phyloP scores from a whole-genome alignment of 2,888 invertebrate genomes.

The Caradrina clavipalpis region DNA sequence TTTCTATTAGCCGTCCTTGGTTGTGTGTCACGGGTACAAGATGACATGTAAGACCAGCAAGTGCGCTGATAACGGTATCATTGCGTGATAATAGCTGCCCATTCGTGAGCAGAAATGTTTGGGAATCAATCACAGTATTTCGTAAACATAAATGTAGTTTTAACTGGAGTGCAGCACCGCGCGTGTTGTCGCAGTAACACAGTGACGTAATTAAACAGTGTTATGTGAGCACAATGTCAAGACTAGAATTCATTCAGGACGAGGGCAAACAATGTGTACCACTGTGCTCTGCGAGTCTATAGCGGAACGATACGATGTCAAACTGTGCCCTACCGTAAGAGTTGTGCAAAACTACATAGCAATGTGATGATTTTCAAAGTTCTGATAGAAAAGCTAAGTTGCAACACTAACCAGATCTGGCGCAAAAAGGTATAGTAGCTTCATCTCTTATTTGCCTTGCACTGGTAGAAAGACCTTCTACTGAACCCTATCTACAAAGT shows the following conservation, averaged over 20 bases:
- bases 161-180: background rate
- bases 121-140: background rate
- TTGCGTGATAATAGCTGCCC: background rate
- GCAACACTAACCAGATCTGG: no score
- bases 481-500: no score
- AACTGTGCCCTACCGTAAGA: background rate
- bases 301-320: background rate
- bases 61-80: background rate
- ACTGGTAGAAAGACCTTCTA: no score
- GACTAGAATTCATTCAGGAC: constrained; percentile 15
- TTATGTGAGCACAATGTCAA: constrained; percentile 46
- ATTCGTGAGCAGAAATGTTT: background rate
- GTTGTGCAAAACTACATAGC: background rate
- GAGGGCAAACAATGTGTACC: constrained; percentile 4
- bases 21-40: background rate
- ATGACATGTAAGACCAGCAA: background rate
- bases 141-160: background rate
- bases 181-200: background rate
- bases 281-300: background rate
- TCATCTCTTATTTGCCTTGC: no score
- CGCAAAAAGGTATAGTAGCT: no score
- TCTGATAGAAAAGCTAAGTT: no score
- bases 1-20: background rate
- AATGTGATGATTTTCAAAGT: no score
- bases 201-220: constrained; percentile 13